These are phyloP conservation scores for Tricholaema leucomelas DNA, from an alignment of 2,113 vertebrate genomes.

Conservation along the genomic window DNA sequence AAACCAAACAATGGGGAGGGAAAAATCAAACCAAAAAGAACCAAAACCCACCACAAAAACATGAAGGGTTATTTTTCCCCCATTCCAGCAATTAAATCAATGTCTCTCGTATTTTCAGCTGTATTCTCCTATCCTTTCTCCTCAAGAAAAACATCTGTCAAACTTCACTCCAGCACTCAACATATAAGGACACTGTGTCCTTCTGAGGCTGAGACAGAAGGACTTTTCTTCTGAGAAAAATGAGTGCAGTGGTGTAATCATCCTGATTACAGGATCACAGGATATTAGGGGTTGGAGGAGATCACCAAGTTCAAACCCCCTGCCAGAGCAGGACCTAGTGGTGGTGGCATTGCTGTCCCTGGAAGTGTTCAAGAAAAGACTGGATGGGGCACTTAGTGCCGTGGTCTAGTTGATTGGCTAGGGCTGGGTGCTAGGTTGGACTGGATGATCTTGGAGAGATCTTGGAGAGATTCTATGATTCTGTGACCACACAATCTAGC, in stretches of 20 bases:
- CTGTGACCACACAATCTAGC: no score
- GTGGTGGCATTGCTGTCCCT: no score
- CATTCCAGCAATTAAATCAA: not conserved
- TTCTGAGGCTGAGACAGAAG: not conserved
- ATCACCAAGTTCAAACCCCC: no score
- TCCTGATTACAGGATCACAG: no score
- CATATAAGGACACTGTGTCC: not conserved
- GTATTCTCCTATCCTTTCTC: not conserved
- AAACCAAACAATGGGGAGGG: not conserved
- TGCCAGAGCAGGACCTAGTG: no score
- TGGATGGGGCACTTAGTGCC: no score
- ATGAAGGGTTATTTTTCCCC: not conserved
- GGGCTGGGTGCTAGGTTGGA: no score
- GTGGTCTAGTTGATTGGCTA: no score
- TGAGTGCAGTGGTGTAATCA: accelerated
- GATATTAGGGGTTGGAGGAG: no score
- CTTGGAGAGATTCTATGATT: no score
- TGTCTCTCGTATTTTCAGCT: not conserved
- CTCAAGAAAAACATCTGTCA: not conserved
- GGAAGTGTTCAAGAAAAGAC: no score
- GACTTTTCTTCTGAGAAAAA: not conserved
- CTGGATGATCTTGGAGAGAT: no score
- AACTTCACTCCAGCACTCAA: not conserved
- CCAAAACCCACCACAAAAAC: not conserved
- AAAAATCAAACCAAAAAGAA: not conserved